Base-by-base conservation (phyloP, 1,140 invertebrate genomes). In the Drosophila varians region DNA sequence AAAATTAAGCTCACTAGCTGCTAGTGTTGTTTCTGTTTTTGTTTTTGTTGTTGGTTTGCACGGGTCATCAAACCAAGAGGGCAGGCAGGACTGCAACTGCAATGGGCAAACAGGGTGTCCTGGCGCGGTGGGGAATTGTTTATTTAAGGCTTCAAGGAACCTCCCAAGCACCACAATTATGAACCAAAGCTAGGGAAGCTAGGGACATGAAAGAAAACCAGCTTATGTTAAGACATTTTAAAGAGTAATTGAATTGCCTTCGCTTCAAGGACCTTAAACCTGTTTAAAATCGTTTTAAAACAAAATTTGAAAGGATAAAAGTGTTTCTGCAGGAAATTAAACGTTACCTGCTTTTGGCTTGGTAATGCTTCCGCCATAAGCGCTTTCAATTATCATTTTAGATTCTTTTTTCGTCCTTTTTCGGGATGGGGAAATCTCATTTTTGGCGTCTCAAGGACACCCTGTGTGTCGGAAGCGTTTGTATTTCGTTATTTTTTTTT, bases 1-100 rank as follows among this genome's bases (percentile, higher is more conserved):
- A 84, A 80, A 80, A 87, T 84, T 76, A 84, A 61, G 80, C 58
- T 47, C 66, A 47, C 71, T 65, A 79, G 60, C 75, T 61, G 70
- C 40, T 54, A 34, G 49, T 14, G 12, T 1, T 46, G 43, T 12
- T 25, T n/a, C 25, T 48, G 28, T 21, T 2, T n/a, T 26, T 38
- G 60, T 38, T 62, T 43, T 6, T 12, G 12, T 1, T 45, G 42
- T 12, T 23, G 25, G 14, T 6, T 48, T 58, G 64, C 64, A 87
- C 65, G 80, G 80, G 77, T 86, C 80, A 86, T 87, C 80, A 86
- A 84, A 87, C 80, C 65, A 72, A 65, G 70, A 66, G 53, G 64
- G 28, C 36, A 57, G 64, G 28, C 36, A 28, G 23, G 52, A 65
- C 12, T 71, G 53, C 54, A 66, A 52, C 76, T 80, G 61, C 76